A percentile compares a stretch with the other conserved stretches of the same genome.
These are phyloP conservation scores for Serranus cabrilla DNA, from an alignment of 2,797 vertebrate species.

Conservation along the genomic window DNA sequence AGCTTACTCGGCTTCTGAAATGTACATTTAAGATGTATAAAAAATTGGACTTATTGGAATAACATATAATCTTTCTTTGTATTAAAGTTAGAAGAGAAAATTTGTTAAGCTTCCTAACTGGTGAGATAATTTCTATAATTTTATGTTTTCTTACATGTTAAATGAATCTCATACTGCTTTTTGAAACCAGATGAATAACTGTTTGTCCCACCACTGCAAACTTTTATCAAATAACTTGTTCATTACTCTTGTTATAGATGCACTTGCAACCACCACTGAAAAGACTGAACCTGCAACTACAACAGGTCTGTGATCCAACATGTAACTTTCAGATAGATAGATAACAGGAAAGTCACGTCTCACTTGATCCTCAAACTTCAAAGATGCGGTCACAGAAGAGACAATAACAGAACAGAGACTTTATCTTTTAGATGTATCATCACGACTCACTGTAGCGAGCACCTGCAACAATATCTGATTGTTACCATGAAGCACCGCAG, in stretches of 20 bases:
- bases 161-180: not conserved
- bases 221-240: not conserved
- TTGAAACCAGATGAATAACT: not conserved
- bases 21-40: not conserved
- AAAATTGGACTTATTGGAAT: not conserved
- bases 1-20: not conserved
- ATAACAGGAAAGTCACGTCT: constrained; percentile 15
- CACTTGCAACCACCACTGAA: constrained; percentile 46
- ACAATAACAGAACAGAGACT: constrained; percentile 19
- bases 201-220: not conserved
- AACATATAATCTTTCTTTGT: not conserved
- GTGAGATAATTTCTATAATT: constrained; percentile 45
- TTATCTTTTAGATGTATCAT: not conserved
- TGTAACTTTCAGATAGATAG: not conserved
- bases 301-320: constrained; percentile 68
- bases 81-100: constrained; percentile 64
- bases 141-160: not conserved
- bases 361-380: constrained; percentile 36
- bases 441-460: not conserved
- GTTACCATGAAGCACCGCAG: not conserved
- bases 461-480: constrained; percentile 4
- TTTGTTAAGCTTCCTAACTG: constrained; percentile 72
- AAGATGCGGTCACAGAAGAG: not conserved
- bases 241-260: constrained; percentile 53
- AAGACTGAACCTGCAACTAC: constrained; percentile 29